Evolutionary conservation across 2,888 invertebrate genomes (phyloP).

Genomic region (Synanthedon myopaeformis): DNA sequence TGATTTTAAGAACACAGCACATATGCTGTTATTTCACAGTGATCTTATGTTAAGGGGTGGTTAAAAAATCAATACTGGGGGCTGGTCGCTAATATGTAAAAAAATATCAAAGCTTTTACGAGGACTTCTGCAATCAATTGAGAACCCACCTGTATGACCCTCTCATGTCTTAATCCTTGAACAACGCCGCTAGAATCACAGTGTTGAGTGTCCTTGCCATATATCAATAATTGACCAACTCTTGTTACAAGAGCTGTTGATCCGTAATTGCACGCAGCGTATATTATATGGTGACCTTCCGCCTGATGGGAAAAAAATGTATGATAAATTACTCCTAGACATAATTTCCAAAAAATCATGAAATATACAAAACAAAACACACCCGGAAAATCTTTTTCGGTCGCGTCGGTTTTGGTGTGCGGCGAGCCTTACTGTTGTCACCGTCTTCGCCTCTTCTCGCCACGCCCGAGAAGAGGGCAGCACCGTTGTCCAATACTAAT

Average conservation of each 20-base stretch:
- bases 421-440: constrained; percentile 81
- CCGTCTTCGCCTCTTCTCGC: constrained; percentile 95
- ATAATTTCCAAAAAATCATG: background rate
- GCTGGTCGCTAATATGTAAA: too few relatives aligned
- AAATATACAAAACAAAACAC: background rate
- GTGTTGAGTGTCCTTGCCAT: constrained; percentile 92
- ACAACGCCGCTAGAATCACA: constrained; percentile 83
- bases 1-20: background rate
- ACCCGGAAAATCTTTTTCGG: constrained; percentile 93
- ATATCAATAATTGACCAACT: constrained; percentile 91
- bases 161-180: constrained; percentile 79
- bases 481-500: constrained; percentile 92
- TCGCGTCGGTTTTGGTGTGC: constrained; percentile 90
- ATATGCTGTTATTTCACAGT: too few relatives aligned
- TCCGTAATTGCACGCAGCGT: constrained; percentile 94
- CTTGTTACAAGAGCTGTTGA: constrained; percentile 93
- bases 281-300: constrained; percentile 84
- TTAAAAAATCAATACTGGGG: background rate
- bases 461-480: constrained; percentile 83
- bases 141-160: constrained; percentile 68
- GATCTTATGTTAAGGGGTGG: too few relatives aligned
- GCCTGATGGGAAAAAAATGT: constrained; percentile 23
- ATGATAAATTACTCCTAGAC: too few relatives aligned
- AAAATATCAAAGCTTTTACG: background rate
- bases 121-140: too few relatives aligned